phyloP scores from a whole-genome alignment of 1,140 invertebrate genomes.

The Drosophila rufa region DNA sequence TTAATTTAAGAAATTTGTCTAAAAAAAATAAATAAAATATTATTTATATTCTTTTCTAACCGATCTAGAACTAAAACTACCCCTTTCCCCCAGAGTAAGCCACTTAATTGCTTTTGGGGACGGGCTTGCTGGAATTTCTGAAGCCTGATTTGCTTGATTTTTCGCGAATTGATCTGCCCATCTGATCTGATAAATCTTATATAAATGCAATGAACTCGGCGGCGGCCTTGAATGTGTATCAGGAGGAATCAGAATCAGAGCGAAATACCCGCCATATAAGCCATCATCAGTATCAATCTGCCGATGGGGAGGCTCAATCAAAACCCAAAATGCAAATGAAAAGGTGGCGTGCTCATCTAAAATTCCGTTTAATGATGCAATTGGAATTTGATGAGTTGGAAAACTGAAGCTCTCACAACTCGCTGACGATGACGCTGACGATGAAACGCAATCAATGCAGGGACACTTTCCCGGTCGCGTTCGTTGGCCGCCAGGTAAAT shows the following conservation, averaged over 20 bases:
- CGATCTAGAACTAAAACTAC: not conserved
- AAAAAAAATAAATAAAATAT: not conserved
- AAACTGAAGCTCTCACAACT: conserved; percentile 60
- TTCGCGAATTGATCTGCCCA: conserved; percentile 9
- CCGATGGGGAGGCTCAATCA: conserved; percentile 23
- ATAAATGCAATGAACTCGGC: conserved; percentile 27
- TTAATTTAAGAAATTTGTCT: not conserved
- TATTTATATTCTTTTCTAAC: too few relatives aligned
- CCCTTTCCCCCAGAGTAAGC: not conserved
- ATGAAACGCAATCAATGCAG: conserved; percentile 77
- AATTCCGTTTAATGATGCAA: conserved; percentile 85
- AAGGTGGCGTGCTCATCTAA: conserved; percentile 50
- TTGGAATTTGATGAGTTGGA: conserved; percentile 84
- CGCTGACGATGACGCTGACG: not conserved
- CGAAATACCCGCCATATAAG: not conserved
- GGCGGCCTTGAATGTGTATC: conserved; percentile 13
- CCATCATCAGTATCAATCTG: not conserved
- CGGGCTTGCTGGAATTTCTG: conserved; percentile 16
- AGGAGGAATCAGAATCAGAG: too few relatives aligned
- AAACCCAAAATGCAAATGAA: conserved; percentile 27
- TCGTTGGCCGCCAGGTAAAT: conserved; percentile 69
- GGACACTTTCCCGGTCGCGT: conserved; percentile 41
- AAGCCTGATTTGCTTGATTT: conserved; percentile 2
- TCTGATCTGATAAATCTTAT: not conserved
- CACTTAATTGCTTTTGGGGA: conserved; percentile 14